Evolutionary conservation across 2,797 vertebrate species (phyloP).

Genomic region (Halcyon leucocephala): DNA sequence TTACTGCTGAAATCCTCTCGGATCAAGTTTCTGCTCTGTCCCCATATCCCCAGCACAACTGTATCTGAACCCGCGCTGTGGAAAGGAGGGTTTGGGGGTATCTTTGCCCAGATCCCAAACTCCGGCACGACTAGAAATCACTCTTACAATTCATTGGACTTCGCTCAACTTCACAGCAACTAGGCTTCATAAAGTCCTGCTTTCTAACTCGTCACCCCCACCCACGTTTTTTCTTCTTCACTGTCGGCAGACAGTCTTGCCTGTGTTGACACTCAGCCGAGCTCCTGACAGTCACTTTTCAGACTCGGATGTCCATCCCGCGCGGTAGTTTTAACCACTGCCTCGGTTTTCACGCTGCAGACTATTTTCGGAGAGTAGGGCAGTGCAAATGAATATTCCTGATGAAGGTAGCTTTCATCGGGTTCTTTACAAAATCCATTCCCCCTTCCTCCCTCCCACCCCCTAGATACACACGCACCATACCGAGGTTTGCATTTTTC

Average conservation of each 20-base stretch:
- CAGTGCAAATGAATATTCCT: not conserved
- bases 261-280: not conserved
- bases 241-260: not conserved
- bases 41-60: not conserved
- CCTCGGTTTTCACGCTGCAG: not conserved
- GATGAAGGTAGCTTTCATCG: slow-evolving; percentile 49
- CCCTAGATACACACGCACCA: slow-evolving; percentile 14
- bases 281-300: not conserved
- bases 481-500: slow-evolving; percentile 57
- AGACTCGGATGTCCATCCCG: not conserved
- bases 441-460: slow-evolving; percentile 2
- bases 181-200: not conserved
- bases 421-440: slow-evolving; percentile 43
- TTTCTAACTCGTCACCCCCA: not conserved
- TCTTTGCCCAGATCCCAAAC: not conserved
- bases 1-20: not conserved
- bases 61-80: not conserved
- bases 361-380: slow-evolving; percentile 6
- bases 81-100: not conserved
- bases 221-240: fast-evolving
- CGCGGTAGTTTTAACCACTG: not conserved
- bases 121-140: not conserved
- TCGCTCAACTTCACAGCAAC: not conserved
- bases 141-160: not conserved
- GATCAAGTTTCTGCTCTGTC: not conserved